Base-by-base conservation (phyloP, 2,113 vertebrate species). In the Tachuris rubrigastra region DNA sequence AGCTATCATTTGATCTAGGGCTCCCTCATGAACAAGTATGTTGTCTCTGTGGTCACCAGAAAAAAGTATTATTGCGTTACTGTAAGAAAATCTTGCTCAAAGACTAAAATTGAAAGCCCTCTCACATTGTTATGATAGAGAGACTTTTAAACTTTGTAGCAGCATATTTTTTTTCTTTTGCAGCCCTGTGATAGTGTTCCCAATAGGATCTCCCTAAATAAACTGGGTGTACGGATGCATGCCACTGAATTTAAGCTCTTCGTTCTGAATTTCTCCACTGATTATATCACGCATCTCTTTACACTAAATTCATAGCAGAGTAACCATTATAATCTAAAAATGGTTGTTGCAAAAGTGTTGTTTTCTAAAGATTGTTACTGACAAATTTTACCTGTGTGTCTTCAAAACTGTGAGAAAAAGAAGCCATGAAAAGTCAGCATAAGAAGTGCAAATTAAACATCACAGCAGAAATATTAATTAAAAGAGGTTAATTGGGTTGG, bases 401-500 rank as follows among this genome's bases (percentile, higher is more conserved):
- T 91, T 87, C 78, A 87, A 69, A 96, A 79, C 28, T 28, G 7
- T 76, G 66, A 75, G 76, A 82, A 92, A 87, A 68, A 76, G 39
- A 82, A 91, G 46, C 37, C 41, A n/a, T 10, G 42, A 83, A 67
- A 88, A 93, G 59, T 13, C 41, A 85, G 55, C 66, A 53, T 69
- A 79, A 89, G 74, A 93, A 85, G 53, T 82, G 71, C 31, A 91
- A 91, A 94, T 93, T 82, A 79, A 95, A 58, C 58, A 91, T 68
- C 85, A 83, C 53, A 52, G 37, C 6, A 88, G 79, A 94, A 95
- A 90, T 94, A 93, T 85, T 94, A 92, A 95, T 94, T 96, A 95
- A 76, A 91, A 90, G 44, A 96, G 94, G 92, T 95, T 96, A 93
- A 95, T 94, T 97, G 85, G 12, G 22, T 76, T 90, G 90, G 90